Evolutionary conservation across 1,140 invertebrate species (phyloP).

Genomic region (Drosophila nikananu): DNA sequence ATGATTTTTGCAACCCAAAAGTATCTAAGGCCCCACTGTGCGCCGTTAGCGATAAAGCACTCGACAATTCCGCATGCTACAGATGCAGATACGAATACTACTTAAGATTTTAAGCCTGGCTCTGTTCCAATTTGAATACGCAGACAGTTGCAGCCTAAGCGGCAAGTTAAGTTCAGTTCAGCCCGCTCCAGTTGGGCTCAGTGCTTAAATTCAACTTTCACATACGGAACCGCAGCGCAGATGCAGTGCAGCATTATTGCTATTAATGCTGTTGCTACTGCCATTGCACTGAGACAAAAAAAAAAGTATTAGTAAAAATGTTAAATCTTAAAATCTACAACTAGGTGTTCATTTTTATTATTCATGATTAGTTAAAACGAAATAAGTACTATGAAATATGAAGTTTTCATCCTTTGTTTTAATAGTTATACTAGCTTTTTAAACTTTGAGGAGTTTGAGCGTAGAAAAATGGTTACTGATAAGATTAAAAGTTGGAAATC

Average conservation of each 20-base stretch:
- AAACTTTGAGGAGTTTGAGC: no score
- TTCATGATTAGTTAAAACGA: no score
- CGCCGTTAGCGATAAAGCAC: conserved; percentile 42
- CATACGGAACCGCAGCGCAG: conserved; percentile 59
- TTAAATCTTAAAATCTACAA: no score
- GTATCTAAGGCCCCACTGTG: no score
- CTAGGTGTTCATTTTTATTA: no score
- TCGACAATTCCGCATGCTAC: conserved; percentile 57
- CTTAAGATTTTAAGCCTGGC: conserved; percentile 18
- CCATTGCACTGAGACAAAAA: conserved; percentile 11
- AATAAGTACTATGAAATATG: no score
- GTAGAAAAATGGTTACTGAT: no score
- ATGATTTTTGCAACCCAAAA: no score
- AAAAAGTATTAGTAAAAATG: neutral
- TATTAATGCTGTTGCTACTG: conserved; percentile 34
- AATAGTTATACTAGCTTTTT: no score
- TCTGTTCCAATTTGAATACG: conserved; percentile 76
- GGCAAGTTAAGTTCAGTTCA: conserved; percentile 22
- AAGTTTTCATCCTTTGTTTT: no score
- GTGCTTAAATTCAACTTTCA: conserved; percentile 68
- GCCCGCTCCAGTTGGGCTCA: conserved; percentile 21
- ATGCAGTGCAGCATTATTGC: conserved; percentile 65
- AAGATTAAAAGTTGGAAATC: no score
- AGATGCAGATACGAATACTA: conserved; percentile 17
- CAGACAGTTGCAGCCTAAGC: conserved; percentile 25